phyloP scores from a whole-genome alignment of 2,888 invertebrate species.

The Drosophila helvetica region DNA sequence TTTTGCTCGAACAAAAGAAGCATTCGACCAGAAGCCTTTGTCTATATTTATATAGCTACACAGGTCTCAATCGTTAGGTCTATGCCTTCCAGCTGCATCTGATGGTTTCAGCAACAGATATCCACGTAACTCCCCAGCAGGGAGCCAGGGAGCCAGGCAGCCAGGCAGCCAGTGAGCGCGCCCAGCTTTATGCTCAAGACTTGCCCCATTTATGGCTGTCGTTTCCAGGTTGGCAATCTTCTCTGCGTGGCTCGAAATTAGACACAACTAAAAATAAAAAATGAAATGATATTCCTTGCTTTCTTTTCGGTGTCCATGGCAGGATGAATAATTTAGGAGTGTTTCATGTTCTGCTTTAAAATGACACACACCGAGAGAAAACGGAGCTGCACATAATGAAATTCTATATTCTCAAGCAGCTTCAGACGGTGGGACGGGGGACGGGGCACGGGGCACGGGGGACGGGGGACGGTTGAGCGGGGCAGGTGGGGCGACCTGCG shows the following conservation, averaged over 20 bases:
- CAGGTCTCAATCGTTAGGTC: neutral
- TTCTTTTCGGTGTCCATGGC: slow-evolving; percentile 1
- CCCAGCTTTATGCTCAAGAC: slow-evolving; percentile 2
- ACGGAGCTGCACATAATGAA: slow-evolving; percentile 73
- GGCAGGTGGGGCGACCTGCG: slow-evolving; percentile 56
- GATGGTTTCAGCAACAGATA: neutral
- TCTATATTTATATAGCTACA: neutral
- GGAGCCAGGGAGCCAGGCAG: neutral
- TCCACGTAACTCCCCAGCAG: neutral
- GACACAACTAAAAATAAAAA: slow-evolving; percentile 17
- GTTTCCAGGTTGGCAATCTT: slow-evolving; percentile 7
- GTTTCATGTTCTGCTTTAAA: slow-evolving; percentile 58
- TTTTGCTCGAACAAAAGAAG: too few relatives aligned
- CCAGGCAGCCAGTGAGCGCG: neutral
- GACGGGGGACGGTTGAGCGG: slow-evolving; percentile 2
- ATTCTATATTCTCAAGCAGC: slow-evolving; percentile 52
- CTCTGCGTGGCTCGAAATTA: slow-evolving; percentile 21
- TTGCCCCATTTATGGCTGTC: slow-evolving; percentile 1
- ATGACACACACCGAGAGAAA: slow-evolving; percentile 27
- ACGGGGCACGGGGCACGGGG: slow-evolving; percentile 45
- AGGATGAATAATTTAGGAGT: slow-evolving; percentile 37
- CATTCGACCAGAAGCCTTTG: too few relatives aligned
- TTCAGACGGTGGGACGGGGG: too few relatives aligned
- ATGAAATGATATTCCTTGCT: neutral
- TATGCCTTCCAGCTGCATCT: neutral